Percentiles rank a stretch among this genome's conserved stretches.
These are phyloP conservation scores for Plectrocnemia conspersa DNA, from an alignment of 1,140 invertebrate species.

Conservation along the genomic window DNA sequence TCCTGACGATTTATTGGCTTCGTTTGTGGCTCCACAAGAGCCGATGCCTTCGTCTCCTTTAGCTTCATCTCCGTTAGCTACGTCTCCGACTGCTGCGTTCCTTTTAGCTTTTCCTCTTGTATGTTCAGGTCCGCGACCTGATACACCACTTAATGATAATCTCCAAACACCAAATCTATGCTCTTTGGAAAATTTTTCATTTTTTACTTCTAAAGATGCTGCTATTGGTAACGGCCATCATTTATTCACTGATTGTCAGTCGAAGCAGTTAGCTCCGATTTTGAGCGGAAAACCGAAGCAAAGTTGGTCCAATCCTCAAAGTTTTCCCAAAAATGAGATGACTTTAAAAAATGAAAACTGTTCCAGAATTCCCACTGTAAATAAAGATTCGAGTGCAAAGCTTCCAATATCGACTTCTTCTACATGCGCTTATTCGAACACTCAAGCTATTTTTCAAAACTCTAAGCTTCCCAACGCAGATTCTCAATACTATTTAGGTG, in stretches of 20 bases:
- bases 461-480: slow-evolving; percentile 17
- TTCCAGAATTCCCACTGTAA: not conserved
- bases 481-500: slow-evolving; percentile 18
- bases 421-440: slow-evolving; percentile 24
- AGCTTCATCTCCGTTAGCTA: slow-evolving; percentile 69
- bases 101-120: slow-evolving; percentile 71
- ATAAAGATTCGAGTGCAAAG: slow-evolving; percentile 4
- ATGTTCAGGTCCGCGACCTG: slow-evolving; percentile 51
- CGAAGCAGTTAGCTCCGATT: slow-evolving; percentile 9
- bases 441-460: slow-evolving; percentile 20
- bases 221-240: not conserved
- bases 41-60: slow-evolving; percentile 59
- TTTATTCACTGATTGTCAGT: slow-evolving; percentile 22
- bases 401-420: slow-evolving; percentile 15
- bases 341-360: slow-evolving; percentile 4
- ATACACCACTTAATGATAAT: slow-evolving; percentile 42
- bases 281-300: slow-evolving; percentile 13
- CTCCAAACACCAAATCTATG: slow-evolving; percentile 32
- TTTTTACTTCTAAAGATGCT: slow-evolving; percentile 29
- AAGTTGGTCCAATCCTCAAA: slow-evolving; percentile 13
- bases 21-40: slow-evolving; percentile 57
- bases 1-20: slow-evolving; percentile 69
- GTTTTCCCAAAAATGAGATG: slow-evolving; percentile 5
- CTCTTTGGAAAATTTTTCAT: slow-evolving; percentile 33
- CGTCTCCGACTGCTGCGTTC: slow-evolving; percentile 73